Evolutionary conservation across 2,113 vertebrate genomes (phyloP), one percentile per base, ranked within the genome.

Genomic region (Burhinus bistriatus): DNA sequence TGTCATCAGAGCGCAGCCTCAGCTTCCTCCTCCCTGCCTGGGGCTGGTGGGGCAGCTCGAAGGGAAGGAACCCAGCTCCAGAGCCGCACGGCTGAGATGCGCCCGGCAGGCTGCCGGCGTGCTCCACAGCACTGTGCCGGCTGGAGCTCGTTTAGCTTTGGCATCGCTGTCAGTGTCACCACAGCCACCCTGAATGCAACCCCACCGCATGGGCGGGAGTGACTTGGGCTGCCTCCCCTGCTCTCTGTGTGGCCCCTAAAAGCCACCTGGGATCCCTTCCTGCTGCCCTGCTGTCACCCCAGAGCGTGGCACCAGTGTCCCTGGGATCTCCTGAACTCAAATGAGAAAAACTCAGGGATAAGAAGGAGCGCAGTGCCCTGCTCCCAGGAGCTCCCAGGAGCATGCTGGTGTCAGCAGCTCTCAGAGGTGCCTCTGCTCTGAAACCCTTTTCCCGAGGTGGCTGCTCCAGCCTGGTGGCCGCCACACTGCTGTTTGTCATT

Each of bases 41-140:
- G 29, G 25, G 62, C 52, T 77, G 75, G 3, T 9, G 0, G 0
- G 26, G 66, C 79, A 54, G 89, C 34, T 54, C 2, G 2, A 40
- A n/a, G 72, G 40, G 47, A 70, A 69, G 90, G 32, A 81, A 1
- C 32, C 0, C 15, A 62, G 54, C 55, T 42, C 54, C 0, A 2
- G 44, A 36, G 59, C 27, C 2, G 0, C 2, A 3, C 0, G 2
- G 42, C 45, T 51, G 83, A 27, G 61, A 12, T 13, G 47, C 9
- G 13, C 58, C 27, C 2, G 0, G 76, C 12, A 23, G 9, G 49
- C 18, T 44, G 15, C 47, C 0, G 19, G 19, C 3, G 1, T 34
- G 59, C 21, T 10, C 59, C 2, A 0, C 0, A 45, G 16, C 32
- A 16, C 22, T 1, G 23, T 2, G 3, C 49, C 0, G 2, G 8